phyloP scores from a whole-genome alignment of 2,888 invertebrate genomes.

The Smittia aterrima region DNA sequence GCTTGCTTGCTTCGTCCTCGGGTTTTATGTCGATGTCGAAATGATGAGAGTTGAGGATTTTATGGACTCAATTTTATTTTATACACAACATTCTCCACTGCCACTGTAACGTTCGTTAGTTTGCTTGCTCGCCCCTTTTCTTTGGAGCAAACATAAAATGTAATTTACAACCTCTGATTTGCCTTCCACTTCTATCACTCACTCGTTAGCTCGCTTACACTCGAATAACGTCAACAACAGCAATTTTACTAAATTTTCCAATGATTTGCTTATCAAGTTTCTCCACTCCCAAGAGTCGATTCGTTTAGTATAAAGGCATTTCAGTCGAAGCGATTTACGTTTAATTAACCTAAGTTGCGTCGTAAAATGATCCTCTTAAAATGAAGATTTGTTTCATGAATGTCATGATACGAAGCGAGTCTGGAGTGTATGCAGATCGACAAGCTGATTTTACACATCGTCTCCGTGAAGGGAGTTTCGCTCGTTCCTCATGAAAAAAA shows the following conservation, averaged over 20 bases:
- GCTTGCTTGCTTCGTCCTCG: no score
- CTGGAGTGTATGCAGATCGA: background rate
- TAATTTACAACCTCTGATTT: conserved; percentile 19
- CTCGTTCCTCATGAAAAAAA: background rate
- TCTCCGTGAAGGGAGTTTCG: background rate
- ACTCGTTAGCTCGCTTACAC: background rate
- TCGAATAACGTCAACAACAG: background rate
- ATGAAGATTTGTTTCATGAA: background rate
- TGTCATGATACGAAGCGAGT: background rate
- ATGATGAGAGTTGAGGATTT: conserved; percentile 29
- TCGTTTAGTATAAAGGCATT: conserved; percentile 8
- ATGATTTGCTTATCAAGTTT: background rate
- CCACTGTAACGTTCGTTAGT: background rate
- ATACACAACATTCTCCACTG: background rate
- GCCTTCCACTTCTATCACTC: background rate
- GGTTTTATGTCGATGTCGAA: background rate
- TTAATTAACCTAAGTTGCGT: conserved; percentile 39
- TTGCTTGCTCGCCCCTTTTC: background rate
- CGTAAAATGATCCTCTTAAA: conserved; percentile 32
- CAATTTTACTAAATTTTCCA: background rate
- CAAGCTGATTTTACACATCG: conserved; percentile 25
- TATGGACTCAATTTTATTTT: conserved; percentile 39
- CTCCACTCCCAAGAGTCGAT: background rate
- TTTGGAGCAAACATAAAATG: conserved; percentile 9
- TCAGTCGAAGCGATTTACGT: conserved; percentile 23